Base-by-base conservation (phyloP, 2,888 invertebrate species). In the Tenthredo mesomela region DNA sequence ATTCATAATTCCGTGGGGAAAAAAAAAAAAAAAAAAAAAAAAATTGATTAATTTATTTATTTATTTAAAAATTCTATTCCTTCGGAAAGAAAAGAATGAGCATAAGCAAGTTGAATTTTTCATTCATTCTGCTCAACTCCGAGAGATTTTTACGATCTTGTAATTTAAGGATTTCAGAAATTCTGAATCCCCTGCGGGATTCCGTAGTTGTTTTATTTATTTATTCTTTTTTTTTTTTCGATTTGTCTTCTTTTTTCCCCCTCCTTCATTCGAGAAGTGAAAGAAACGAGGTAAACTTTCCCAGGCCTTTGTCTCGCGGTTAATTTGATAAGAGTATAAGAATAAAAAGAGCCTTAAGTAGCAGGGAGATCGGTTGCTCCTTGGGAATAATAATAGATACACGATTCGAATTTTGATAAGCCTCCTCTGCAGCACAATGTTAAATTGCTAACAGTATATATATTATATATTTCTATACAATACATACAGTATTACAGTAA, bases 351-450 rank as follows among this genome's bases (percentile, higher is more conserved):
- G 71, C n/a, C 40, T 10, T 75, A 75, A 43, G 75, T 43, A 75
- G 47, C 40, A 50, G 75, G 47, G 77, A 77, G 54, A 77, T 77
- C 54, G 77, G 29, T 77, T 5, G 54, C n/a, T 77, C 77, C 54
- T 29, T 9, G 47, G n/a, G 61, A 61, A 33, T 80, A 40, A 37
- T 54, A 77, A 61, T 58, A 10, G 80, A 80, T 37, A 77, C 61
- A 80, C 29, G 80, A 61, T 80, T 61, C 58, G 80, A 80, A 80
- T 58, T 58, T 80, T 58, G 80, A 80, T 80, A 61, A 61, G 61
- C 15, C 2, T 67, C 67, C 33, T 33, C 15, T 33, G 54, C 33
- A 33, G 71, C 71, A 33, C 67, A 33, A 67, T 33, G 33, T 33
- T 50, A 18, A 2, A 33, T 33, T 25, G 25, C 25, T 25, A 61